Percentiles rank a stretch among this genome's conserved stretches.
Evolutionary conservation across 2,888 invertebrate species (phyloP).

Genomic region (Ariolimax columbianus): DNA sequence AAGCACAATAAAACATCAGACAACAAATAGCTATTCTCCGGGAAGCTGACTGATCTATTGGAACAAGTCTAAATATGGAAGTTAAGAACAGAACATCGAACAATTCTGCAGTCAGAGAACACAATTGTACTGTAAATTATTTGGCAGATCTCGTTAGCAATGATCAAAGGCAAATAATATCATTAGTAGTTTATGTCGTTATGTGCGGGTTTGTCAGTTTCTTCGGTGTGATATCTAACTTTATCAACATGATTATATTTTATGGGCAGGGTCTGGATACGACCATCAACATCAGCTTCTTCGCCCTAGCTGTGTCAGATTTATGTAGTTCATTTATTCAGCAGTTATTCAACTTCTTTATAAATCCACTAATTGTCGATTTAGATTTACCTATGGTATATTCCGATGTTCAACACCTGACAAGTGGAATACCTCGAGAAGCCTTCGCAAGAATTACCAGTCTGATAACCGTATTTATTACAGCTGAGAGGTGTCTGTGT

Average conservation of each 20-base stretch:
- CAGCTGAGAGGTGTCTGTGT: background rate
- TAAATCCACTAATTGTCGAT: background rate
- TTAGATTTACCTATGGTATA: background rate
- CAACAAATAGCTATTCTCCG: too few relatives aligned
- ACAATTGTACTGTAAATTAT: too few relatives aligned
- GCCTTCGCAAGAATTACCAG: background rate
- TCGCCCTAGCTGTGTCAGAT: background rate
- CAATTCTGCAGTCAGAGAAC: too few relatives aligned
- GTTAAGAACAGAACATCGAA: too few relatives aligned
- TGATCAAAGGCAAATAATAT: background rate
- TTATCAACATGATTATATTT: slow-evolving; percentile 13
- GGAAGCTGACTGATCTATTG: too few relatives aligned
- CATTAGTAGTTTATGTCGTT: background rate
- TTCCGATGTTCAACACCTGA: background rate
- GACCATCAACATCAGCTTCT: slow-evolving; percentile 22
- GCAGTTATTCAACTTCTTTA: background rate
- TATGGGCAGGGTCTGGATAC: slow-evolving; percentile 9
- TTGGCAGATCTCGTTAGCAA: background rate
- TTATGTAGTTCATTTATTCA: background rate
- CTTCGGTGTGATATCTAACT: background rate
- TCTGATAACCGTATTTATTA: background rate
- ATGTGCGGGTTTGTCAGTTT: background rate
- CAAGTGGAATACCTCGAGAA: background rate
- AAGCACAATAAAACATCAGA: too few relatives aligned
- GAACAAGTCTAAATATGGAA: too few relatives aligned